phyloP scores from a whole-genome alignment of 2,888 invertebrate genomes.

The Elmis aenea region DNA sequence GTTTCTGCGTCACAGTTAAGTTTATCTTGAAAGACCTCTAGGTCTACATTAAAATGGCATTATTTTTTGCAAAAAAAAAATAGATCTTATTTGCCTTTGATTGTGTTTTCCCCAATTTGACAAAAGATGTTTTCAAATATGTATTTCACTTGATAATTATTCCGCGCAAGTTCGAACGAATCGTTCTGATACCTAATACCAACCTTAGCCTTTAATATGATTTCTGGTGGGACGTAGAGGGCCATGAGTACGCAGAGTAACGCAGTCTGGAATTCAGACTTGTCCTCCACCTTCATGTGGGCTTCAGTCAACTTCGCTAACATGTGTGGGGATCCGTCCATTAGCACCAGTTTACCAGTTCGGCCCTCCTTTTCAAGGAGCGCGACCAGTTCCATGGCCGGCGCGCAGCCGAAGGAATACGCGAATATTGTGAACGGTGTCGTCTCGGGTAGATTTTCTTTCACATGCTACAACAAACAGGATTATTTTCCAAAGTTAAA shows the following conservation, averaged over 20 bases:
- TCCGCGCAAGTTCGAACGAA: too few relatives aligned
- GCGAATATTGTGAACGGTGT: constrained; percentile 70
- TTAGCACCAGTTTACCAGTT: constrained; percentile 60
- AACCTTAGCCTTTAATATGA: too few relatives aligned
- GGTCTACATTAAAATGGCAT: too few relatives aligned
- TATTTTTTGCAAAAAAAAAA: too few relatives aligned
- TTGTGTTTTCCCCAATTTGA: too few relatives aligned
- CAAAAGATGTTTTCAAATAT: too few relatives aligned
- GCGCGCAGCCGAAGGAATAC: constrained; percentile 81
- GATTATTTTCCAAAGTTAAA: too few relatives aligned
- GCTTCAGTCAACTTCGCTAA: constrained; percentile 49
- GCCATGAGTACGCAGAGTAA: constrained; percentile 52
- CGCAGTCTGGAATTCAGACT: constrained; percentile 50
- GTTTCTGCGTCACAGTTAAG: too few relatives aligned
- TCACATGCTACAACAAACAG: constrained; percentile 53
- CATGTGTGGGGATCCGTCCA: constrained; percentile 72
- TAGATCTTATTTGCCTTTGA: too few relatives aligned
- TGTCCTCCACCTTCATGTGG: constrained; percentile 45
- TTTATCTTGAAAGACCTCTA: too few relatives aligned
- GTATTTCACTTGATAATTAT: too few relatives aligned
- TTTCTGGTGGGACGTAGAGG: constrained; percentile 25
- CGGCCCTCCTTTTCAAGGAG: constrained; percentile 64
- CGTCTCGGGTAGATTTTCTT: constrained; percentile 50
- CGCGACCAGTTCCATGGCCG: constrained; percentile 72
- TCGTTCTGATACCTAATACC: too few relatives aligned